Evolutionary conservation across 2,797 vertebrate genomes (phyloP).

Genomic region (Propithecus deckenii): DNA sequence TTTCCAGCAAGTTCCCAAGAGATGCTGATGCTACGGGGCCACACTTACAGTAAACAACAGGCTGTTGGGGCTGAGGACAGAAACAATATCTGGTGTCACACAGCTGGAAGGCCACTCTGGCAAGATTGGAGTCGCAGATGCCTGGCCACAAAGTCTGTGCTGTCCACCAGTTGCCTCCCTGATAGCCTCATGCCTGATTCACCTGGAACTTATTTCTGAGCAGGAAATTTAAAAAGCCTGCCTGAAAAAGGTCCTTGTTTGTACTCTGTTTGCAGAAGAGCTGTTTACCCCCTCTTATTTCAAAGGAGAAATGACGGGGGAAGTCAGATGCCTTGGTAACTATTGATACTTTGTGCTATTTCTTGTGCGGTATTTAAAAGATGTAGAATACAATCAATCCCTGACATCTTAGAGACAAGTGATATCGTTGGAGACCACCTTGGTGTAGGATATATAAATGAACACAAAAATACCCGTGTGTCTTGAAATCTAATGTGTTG

Average conservation of each 20-base stretch:
- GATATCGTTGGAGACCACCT: not conserved
- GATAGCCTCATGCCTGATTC: not conserved
- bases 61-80: not conserved
- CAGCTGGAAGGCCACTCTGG: not conserved
- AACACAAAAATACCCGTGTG: not conserved
- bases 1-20: not conserved
- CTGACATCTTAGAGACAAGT: not conserved
- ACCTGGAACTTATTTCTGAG: not conserved
- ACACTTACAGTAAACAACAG: not conserved
- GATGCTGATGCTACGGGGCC: not conserved
- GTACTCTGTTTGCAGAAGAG: not conserved
- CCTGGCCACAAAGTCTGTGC: not conserved
- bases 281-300: not conserved
- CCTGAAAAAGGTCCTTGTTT: not conserved
- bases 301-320: not conserved
- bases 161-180: not conserved
- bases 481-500: not conserved
- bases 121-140: not conserved
- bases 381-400: not conserved
- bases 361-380: conserved; percentile 7
- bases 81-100: not conserved
- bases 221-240: not conserved
- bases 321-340: not conserved
- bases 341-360: not conserved
- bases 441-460: not conserved